phyloP scores from a whole-genome alignment of 2,113 vertebrate species.

The Amphilophus citrinellus region DNA sequence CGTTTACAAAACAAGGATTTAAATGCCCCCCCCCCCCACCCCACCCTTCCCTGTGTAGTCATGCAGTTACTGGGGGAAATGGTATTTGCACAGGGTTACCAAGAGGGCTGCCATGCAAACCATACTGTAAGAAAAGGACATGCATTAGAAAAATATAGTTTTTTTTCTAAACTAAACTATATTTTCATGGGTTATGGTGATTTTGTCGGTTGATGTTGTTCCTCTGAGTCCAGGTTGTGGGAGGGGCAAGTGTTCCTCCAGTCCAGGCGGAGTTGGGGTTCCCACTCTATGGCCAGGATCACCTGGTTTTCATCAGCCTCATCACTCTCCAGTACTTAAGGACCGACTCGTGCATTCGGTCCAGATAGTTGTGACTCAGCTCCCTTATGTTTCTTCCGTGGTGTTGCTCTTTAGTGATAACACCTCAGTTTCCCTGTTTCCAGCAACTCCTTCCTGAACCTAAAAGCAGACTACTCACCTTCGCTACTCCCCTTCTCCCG shows the following conservation, averaged over 20 bases:
- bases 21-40: neutral
- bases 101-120: neutral
- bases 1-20: neutral
- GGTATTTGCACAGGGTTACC: constrained; percentile 14
- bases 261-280: too few relatives aligned
- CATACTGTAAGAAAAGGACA: neutral
- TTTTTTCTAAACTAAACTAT: too few relatives aligned
- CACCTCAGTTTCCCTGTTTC: neutral
- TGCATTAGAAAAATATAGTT: neutral
- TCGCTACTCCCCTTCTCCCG: neutral
- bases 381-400: neutral
- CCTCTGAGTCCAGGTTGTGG: too few relatives aligned
- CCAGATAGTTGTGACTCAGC: neutral
- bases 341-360: neutral
- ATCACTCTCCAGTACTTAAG: neutral
- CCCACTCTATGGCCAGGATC: too few relatives aligned
- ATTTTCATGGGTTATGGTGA: too few relatives aligned
- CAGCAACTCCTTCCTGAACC: neutral
- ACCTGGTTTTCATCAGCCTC: neutral
- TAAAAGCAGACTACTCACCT: neutral
- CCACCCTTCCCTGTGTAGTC: neutral
- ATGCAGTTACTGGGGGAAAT: constrained; percentile 1
- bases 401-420: neutral
- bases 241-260: too few relatives aligned
- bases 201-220: too few relatives aligned